These are phyloP conservation scores for Sinopyrophorus schimmeli DNA, from an alignment of 2,888 invertebrate species.

Conservation along the genomic window DNA sequence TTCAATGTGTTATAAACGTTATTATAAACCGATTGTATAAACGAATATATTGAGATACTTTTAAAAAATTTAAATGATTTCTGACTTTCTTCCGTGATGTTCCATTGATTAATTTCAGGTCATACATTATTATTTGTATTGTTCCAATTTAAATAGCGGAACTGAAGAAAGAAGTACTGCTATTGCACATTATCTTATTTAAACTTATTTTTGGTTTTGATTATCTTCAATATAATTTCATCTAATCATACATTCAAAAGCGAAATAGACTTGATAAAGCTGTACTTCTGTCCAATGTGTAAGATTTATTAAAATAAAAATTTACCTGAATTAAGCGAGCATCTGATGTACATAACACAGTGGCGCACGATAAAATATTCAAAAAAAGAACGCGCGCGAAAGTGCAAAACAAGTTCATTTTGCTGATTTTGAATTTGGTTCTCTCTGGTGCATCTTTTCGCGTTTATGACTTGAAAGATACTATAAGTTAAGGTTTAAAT, in stretches of 20 bases:
- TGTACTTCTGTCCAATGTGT: background rate
- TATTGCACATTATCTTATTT: slow-evolving; percentile 4
- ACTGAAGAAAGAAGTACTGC: slow-evolving; percentile 20
- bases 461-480: slow-evolving; percentile 32
- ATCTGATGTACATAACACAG: slow-evolving; percentile 28
- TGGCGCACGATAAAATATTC: background rate
- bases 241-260: slow-evolving; percentile 3
- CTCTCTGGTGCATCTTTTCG: slow-evolving; percentile 25
- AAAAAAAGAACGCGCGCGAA: slow-evolving; percentile 13
- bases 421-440: slow-evolving; percentile 15
- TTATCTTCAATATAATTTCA: background rate
- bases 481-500: slow-evolving; percentile 39
- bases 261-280: background rate
- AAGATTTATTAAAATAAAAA: slow-evolving; percentile 8
- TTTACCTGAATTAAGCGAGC: slow-evolving; percentile 44
- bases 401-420: slow-evolving; percentile 19
- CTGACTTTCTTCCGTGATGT: slow-evolving; percentile 24
- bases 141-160: slow-evolving; percentile 35
- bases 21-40: too few species aligned
- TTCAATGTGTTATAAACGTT: too few species aligned
- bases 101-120: slow-evolving; percentile 35
- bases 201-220: slow-evolving; percentile 7
- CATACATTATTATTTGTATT: slow-evolving; percentile 29
- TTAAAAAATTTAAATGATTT: slow-evolving; percentile 9
- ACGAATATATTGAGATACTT: too few species aligned